These are phyloP conservation scores for Ecliptopera silaceata DNA, from an alignment of 2,888 invertebrate species.

Conservation along the genomic window DNA sequence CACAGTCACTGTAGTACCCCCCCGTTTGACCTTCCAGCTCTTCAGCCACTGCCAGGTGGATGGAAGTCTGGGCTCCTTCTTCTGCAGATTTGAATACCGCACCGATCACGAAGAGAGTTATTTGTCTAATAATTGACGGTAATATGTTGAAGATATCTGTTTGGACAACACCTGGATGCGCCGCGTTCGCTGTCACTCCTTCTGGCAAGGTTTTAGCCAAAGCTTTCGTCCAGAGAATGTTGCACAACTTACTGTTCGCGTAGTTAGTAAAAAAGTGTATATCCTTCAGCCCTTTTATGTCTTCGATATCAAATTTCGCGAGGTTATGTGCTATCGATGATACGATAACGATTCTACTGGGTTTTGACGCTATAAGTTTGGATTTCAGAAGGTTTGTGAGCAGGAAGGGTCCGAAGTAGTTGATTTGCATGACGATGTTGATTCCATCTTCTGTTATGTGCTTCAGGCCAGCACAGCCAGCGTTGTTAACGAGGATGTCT, in stretches of 20 bases:
- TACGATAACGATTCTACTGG: conserved; percentile 72
- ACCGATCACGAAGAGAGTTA: conserved; percentile 80
- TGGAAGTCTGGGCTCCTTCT: conserved; percentile 91
- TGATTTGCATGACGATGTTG: conserved; percentile 85
- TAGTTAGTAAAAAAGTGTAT: conserved; percentile 69
- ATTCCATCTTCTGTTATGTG: conserved; percentile 83
- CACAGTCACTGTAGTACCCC: conserved; percentile 90
- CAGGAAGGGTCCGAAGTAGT: conserved; percentile 88
- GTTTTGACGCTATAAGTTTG: conserved; percentile 62
- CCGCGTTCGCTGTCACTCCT: conserved; percentile 89
- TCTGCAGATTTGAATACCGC: conserved; percentile 86
- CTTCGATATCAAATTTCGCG: conserved; percentile 74
- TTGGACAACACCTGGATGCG: conserved; percentile 93
- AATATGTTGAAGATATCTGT: conserved; percentile 89
- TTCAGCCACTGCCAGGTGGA: conserved; percentile 88
- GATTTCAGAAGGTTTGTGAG: conserved; percentile 86
- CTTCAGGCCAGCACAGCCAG: conserved; percentile 72
- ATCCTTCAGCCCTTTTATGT: conserved; percentile 41
- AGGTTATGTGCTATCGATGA: conserved; percentile 61
- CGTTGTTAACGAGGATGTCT: conserved; percentile 86
- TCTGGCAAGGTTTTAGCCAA: conserved; percentile 60
- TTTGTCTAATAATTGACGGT: conserved; percentile 65
- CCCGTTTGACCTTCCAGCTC: conserved; percentile 87
- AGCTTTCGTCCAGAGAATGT: conserved; percentile 68
- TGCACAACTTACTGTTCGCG: conserved; percentile 66